These are phyloP conservation scores for Invenusta paracnida DNA, from an alignment of 2,888 invertebrate species.

Conservation along the genomic window DNA sequence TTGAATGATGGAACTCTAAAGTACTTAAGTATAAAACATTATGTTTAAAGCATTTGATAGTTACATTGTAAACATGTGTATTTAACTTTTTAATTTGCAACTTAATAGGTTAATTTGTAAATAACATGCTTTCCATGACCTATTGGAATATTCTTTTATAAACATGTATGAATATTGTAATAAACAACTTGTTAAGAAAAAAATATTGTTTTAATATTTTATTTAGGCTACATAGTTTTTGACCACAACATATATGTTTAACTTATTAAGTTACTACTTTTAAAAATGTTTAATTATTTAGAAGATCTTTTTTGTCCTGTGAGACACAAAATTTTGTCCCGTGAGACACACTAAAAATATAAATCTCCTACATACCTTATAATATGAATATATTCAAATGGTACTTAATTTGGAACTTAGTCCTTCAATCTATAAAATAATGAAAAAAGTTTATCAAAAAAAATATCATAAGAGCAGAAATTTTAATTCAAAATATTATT, in stretches of 20 bases:
- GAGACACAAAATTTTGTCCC: too few relatives aligned
- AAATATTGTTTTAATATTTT: background rate
- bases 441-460: background rate
- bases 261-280: too few relatives aligned
- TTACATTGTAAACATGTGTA: background rate
- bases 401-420: too few relatives aligned
- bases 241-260: background rate
- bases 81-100: background rate
- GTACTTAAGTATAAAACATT: background rate
- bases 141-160: background rate
- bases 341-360: too few relatives aligned
- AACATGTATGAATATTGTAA: background rate
- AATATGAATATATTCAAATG: too few relatives aligned
- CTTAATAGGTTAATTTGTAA: background rate
- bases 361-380: too few relatives aligned
- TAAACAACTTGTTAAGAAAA: background rate
- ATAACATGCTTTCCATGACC: background rate
- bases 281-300: too few relatives aligned
- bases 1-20: too few relatives aligned
- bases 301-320: too few relatives aligned
- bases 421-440: background rate
- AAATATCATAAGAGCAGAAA: background rate
- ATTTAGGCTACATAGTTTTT: background rate
- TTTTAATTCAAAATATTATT: slow-evolving; percentile 29
- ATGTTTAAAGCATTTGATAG: background rate